Evolutionary conservation across 1,140 invertebrate species (phyloP).

Genomic region (Dendrolimus punctatus): DNA sequence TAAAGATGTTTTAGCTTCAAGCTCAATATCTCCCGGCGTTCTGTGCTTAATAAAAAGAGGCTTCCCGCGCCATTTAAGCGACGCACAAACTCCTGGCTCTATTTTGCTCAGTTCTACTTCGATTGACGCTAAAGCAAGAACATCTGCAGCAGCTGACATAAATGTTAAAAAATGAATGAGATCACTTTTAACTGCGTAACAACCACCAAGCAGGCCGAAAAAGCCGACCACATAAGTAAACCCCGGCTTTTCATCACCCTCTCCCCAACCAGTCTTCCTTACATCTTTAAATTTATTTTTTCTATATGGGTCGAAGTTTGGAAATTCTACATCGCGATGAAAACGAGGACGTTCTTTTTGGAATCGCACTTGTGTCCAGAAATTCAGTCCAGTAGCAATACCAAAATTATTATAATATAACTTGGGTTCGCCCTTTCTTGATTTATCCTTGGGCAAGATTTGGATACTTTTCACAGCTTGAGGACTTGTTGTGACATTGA

Average conservation of each 20-base stretch:
- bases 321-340: constrained; percentile 46
- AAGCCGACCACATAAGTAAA: constrained; percentile 35
- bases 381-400: constrained; percentile 8
- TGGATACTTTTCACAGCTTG: background rate
- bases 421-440: background rate
- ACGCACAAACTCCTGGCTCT: constrained; percentile 65
- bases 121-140: constrained; percentile 43
- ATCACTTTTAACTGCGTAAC: constrained; percentile 36
- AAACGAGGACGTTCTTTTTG: constrained; percentile 32
- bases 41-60: constrained; percentile 87
- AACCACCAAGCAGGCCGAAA: constrained; percentile 35
- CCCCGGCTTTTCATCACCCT: constrained; percentile 41
- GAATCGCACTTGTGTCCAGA: constrained; percentile 45
- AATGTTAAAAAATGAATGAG: constrained; percentile 32
- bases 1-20: constrained; percentile 77
- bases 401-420: constrained; percentile 12
- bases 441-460: no score
- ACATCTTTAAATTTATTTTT: constrained; percentile 43
- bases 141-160: constrained; percentile 48
- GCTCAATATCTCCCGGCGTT: constrained; percentile 79
- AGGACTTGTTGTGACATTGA: background rate
- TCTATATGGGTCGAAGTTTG: constrained; percentile 47
- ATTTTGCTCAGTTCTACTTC: constrained; percentile 49
- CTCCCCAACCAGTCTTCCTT: constrained; percentile 36
- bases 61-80: constrained; percentile 89